These are phyloP conservation scores for Drosophila aff. DNA, from an alignment of 1,140 invertebrate species.

Conservation along the genomic window DNA sequence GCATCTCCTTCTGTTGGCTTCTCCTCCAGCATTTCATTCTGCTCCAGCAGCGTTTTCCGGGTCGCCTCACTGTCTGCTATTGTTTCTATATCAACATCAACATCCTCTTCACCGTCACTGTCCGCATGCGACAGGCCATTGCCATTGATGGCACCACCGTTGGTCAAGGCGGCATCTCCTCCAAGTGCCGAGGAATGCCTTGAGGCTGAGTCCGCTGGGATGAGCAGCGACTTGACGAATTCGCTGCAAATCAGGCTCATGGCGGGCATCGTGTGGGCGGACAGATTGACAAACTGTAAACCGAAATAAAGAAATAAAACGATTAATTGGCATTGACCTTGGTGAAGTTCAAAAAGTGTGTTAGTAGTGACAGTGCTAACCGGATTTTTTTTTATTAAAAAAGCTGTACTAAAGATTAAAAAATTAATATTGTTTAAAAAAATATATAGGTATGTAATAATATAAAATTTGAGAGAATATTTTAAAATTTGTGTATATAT, in stretches of 20 bases:
- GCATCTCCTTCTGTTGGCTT: constrained; percentile 14
- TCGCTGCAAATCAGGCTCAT: constrained; percentile 86
- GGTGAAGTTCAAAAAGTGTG: constrained; percentile 66
- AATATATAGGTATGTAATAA: too few relatives aligned
- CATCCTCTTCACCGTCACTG: constrained; percentile 49
- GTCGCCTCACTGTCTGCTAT: constrained; percentile 13
- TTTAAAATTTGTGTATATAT: too few relatives aligned
- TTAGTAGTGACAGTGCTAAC: constrained; percentile 16
- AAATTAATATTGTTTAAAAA: background rate
- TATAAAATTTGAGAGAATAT: too few relatives aligned
- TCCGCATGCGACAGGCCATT: constrained; percentile 52
- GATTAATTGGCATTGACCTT: constrained; percentile 77
- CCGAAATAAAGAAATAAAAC: constrained; percentile 34
- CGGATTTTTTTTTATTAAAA: background rate
- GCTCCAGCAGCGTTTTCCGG: constrained; percentile 53
- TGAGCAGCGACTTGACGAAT: constrained; percentile 85
- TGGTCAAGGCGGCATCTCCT: constrained; percentile 20
- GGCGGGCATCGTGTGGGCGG: constrained; percentile 86
- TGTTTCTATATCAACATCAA: constrained; percentile 2
- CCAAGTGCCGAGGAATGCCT: constrained; percentile 25
- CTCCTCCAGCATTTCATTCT: constrained; percentile 50
- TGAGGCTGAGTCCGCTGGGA: constrained; percentile 52
- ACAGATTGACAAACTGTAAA: constrained; percentile 86
- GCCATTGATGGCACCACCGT: constrained; percentile 57
- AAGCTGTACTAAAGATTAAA: background rate